Evolutionary conservation across 2,113 vertebrate species (phyloP), one percentile per base, ranked within the genome.

Genomic region (Centropristis striata): DNA sequence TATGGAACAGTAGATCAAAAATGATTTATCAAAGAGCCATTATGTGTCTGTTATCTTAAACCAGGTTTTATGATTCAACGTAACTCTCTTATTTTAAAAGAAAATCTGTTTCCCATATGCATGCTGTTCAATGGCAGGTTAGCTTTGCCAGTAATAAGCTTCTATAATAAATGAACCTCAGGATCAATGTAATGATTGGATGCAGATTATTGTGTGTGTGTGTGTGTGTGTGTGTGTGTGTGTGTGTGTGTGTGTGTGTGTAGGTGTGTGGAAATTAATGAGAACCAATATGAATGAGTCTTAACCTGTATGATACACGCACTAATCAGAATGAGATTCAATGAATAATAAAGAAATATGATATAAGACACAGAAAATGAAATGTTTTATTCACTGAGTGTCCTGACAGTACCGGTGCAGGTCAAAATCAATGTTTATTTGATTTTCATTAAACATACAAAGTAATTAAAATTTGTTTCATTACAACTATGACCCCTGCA

Each of bases 181-280:
- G n/a, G 44, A 73, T 54, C 25, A 28, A 36, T 44, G 5, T 41
- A 50, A 47, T 39, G 32, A 71, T 71, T 60, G 20, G 42, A 55
- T 84, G 41, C 32, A 58, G 10, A 64, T 58, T 49, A 55, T 15
- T 47, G 42, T 47, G 54, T 58, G 36, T 21, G 53, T 46, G 41
- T 18, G 5, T 58, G 46, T 51, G 44, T 42, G 32, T 15, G 12
- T 16, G 57, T 41, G 20, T 60, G 16, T 32, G 28, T 39, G 42
- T 49, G 18, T n/a, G n/a, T n/a, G n/a, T n/a, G n/a, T n/a, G n/a
- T 36, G 14, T 59, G 18, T 18, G 6, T 63, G 25, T 46, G 36
- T 59, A n/a, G n/a, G n/a, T n/a, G n/a, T n/a, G n/a, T n/a, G n/a
- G n/a, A n/a, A n/a, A n/a, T n/a, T n/a, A n/a, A n/a, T n/a, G n/a